These are phyloP conservation scores for Phortica okadai DNA, from an alignment of 2,888 invertebrate genomes.

Conservation along the genomic window DNA sequence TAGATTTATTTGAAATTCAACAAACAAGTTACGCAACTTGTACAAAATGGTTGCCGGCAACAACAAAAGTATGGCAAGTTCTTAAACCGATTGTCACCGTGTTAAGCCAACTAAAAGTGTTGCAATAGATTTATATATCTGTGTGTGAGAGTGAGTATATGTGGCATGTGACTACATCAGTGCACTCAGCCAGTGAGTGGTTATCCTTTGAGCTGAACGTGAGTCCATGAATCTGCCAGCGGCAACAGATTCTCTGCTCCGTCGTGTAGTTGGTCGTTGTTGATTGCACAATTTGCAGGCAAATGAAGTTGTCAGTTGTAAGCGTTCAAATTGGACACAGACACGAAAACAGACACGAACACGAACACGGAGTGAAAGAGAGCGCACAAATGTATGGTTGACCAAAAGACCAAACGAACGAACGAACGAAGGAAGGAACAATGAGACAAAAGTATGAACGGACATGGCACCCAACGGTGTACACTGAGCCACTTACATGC, in stretches of 20 bases:
- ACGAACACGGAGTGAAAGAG: not conserved
- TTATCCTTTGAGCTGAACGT: not conserved
- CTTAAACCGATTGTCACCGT: constrained; percentile 55
- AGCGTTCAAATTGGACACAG: constrained; percentile 4
- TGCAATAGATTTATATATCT: not conserved
- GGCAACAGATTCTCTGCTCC: not conserved
- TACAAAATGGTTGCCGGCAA: constrained; percentile 12
- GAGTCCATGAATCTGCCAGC: constrained; percentile 2
- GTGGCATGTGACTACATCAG: not conserved
- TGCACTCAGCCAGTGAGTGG: not conserved
- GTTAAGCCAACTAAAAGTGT: constrained; percentile 7
- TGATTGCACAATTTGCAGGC: constrained; percentile 25
- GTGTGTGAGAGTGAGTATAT: not conserved
- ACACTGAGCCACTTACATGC: not conserved
- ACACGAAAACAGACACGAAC: not conserved
- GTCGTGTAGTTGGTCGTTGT: not conserved
- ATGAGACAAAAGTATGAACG: not conserved
- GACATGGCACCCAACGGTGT: not conserved
- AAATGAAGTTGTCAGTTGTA: constrained; percentile 10
- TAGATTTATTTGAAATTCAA: not conserved
- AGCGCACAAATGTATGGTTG: not conserved
- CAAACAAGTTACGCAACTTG: not conserved
- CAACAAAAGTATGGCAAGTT: constrained; percentile 44
- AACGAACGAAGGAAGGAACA: not conserved
- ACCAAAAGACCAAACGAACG: not conserved